Conservation (phyloP, 2,797 vertebrate genomes). For the Danio aesculapii region DNA sequence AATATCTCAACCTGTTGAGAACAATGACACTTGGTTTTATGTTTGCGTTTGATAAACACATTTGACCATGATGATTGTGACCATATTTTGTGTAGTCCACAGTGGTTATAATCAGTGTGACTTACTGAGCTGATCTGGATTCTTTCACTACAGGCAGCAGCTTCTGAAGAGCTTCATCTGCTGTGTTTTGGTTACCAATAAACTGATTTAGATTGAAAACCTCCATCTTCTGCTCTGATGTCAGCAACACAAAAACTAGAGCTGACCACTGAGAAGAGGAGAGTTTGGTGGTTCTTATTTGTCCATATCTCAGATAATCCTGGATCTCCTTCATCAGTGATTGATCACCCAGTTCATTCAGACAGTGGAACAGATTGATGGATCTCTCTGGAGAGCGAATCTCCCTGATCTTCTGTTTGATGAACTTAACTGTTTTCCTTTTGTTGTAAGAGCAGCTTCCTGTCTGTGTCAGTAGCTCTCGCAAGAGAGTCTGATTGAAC, state of each 20-base stretch:
- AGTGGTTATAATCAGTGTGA: background rate
- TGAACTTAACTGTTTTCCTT: background rate
- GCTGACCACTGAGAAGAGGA: conserved; percentile 28
- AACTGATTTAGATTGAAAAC: background rate
- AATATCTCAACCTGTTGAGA: background rate
- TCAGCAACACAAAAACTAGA: conserved; percentile 8
- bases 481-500: no score
- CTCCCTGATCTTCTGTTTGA: conserved; percentile 5
- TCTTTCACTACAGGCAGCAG: conserved; percentile 29
- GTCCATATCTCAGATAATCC: background rate
- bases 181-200: background rate
- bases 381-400: background rate
- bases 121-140: conserved; percentile 34
- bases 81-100: no score
- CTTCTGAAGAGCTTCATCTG: conserved; percentile 32
- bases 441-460: background rate
- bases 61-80: no score
- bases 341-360: conserved; percentile 28
- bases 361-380: conserved; percentile 14
- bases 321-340: conserved; percentile 22
- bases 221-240: conserved; percentile 18
- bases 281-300: background rate
- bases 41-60: no score
- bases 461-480: no score
- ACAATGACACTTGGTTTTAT: background rate